phyloP scores from a whole-genome alignment of 2,888 invertebrate species.

The Oscheius sp. region DNA sequence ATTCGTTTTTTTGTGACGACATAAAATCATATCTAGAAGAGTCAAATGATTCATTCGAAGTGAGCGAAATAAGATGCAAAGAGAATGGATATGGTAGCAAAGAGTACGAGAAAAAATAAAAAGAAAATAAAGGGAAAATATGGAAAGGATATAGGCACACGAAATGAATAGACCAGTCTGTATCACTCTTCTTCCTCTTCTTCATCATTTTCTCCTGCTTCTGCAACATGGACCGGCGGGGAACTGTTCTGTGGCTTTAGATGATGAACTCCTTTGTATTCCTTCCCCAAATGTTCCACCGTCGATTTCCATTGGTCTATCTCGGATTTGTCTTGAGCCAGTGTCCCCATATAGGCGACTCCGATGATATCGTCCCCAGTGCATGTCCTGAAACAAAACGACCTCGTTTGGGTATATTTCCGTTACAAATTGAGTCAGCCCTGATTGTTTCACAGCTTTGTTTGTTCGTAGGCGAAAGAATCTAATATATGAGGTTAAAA shows the following conservation, averaged over 20 bases:
- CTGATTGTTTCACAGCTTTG: slow-evolving; percentile 5
- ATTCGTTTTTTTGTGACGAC: slow-evolving; percentile 8
- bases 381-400: slow-evolving; percentile 63
- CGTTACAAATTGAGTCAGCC: slow-evolving; percentile 17
- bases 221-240: slow-evolving; percentile 53
- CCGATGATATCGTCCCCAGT: slow-evolving; percentile 72
- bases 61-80: slow-evolving; percentile 10
- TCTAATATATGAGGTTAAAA: slow-evolving; percentile 13
- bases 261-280: slow-evolving; percentile 53
- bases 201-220: slow-evolving; percentile 36
- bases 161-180: slow-evolving; percentile 11
- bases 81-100: slow-evolving; percentile 15
- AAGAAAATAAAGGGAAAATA: too few relatives aligned
- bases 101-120: neutral
- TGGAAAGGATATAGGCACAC: slow-evolving; percentile 15
- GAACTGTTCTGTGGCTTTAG: slow-evolving; percentile 43
- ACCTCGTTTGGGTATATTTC: neutral
- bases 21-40: slow-evolving; percentile 16
- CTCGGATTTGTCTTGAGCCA: slow-evolving; percentile 70
- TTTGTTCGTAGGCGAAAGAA: slow-evolving; percentile 4
- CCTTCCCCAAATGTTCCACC: slow-evolving; percentile 70
- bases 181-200: slow-evolving; percentile 35
- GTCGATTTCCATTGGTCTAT: slow-evolving; percentile 71
- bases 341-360: slow-evolving; percentile 62
- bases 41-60: neutral